A percentile compares a stretch with the other conserved stretches of the same genome.
Conservation (phyloP, 2,888 invertebrate species). For the Cerceris ruficornis region DNA sequence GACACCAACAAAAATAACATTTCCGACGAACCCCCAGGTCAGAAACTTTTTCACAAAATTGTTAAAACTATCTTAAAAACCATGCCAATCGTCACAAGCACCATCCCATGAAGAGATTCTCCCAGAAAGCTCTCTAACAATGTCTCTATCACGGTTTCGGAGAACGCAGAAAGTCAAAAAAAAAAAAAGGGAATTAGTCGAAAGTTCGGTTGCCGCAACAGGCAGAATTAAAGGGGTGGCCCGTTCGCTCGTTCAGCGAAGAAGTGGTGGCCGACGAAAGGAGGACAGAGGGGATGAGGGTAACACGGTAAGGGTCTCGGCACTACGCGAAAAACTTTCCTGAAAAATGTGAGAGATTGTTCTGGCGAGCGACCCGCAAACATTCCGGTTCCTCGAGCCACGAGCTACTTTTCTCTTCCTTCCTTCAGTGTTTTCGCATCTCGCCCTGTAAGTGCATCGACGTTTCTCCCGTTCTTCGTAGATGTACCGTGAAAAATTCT, state of each 20-base stretch:
- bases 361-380: slow-evolving; percentile 63
- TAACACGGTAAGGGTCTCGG: slow-evolving; percentile 20
- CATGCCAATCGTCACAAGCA: background rate
- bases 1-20: no score
- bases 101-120: background rate
- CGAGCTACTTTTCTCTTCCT: slow-evolving; percentile 29
- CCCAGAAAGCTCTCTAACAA: slow-evolving; percentile 13
- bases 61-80: no score
- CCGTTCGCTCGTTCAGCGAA: slow-evolving; percentile 7
- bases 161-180: background rate
- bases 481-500: slow-evolving; percentile 49
- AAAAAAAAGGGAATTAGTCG: slow-evolving; percentile 12
- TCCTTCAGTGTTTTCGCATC: slow-evolving; percentile 31
- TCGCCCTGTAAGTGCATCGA: slow-evolving; percentile 21
- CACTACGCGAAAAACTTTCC: slow-evolving; percentile 60
- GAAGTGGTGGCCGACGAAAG: slow-evolving; percentile 6
- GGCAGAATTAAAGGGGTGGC: slow-evolving; percentile 51
- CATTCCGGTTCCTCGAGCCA: slow-evolving; percentile 53
- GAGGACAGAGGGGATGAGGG: background rate
- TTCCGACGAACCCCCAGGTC: no score
- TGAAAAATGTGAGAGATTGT: slow-evolving; percentile 72
- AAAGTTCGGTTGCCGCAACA: slow-evolving; percentile 50
- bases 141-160: slow-evolving; percentile 13
- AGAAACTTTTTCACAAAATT: no score
- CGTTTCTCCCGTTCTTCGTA: slow-evolving; percentile 32